Conservation (phyloP, 2,113 vertebrate genomes). For the Dipodomys stephensi region DNA sequence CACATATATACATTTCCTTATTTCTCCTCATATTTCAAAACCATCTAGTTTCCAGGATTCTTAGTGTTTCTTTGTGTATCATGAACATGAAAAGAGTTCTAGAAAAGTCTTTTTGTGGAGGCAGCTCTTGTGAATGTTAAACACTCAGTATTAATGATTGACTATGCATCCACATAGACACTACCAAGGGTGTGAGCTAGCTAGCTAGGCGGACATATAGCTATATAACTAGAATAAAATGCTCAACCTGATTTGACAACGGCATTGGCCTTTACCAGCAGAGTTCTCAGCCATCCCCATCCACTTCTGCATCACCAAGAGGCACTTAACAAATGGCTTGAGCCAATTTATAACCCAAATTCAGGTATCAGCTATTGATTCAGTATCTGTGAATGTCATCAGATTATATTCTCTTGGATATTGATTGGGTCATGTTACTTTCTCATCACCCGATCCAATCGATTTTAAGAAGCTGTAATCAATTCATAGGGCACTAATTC, state of each 20-base stretch:
- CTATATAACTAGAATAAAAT: background rate
- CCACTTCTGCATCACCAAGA: background rate
- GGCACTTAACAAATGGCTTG: background rate
- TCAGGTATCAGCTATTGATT: background rate
- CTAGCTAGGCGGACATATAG: background rate
- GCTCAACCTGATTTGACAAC: too few species aligned
- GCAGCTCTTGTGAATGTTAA: conserved; percentile 4
- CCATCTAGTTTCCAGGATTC: background rate
- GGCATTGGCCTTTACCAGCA: background rate
- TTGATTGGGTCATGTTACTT: background rate
- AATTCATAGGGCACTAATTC: background rate
- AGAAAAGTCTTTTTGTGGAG: background rate
- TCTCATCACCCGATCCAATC: background rate
- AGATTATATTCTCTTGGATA: background rate
- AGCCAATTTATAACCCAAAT: background rate
- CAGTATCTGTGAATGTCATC: conserved; percentile 22
- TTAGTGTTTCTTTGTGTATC: background rate
- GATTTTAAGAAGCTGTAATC: background rate
- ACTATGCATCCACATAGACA: background rate
- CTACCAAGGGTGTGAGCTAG: too few species aligned
- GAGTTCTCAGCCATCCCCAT: background rate
- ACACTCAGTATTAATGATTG: background rate
- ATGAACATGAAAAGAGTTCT: background rate
- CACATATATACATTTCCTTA: background rate
- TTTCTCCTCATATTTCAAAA: conserved; percentile 10